Evolutionary conservation across 2,113 vertebrate genomes (phyloP).

Genomic region (Anarhynchus alexandrinus): DNA sequence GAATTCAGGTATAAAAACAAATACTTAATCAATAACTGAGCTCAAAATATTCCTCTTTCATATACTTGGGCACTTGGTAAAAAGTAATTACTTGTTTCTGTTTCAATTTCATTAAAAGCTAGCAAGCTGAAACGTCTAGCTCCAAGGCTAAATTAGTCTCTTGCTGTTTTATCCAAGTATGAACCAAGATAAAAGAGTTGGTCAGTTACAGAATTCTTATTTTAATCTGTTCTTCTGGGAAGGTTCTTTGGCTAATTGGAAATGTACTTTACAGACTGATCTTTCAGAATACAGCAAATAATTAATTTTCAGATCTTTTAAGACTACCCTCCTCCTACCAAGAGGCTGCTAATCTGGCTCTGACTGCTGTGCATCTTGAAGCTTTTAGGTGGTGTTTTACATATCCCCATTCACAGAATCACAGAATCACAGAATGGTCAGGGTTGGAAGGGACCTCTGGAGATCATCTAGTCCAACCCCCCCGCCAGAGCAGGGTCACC

Average conservation of each 20-base stretch:
- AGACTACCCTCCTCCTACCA: background rate
- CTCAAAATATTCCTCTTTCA: background rate
- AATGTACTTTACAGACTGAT: background rate
- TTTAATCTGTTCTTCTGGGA: constrained; percentile 35
- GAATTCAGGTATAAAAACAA: background rate
- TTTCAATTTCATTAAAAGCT: constrained; percentile 31
- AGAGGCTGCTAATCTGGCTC: background rate
- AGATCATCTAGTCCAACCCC: too few relatives aligned
- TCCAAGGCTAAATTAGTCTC: constrained; percentile 42
- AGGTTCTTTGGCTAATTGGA: constrained; percentile 29
- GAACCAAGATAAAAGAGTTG: constrained; percentile 12
- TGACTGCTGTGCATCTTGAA: background rate
- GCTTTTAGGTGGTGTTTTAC: background rate
- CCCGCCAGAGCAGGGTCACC: too few relatives aligned
- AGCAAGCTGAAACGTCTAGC: constrained; percentile 9
- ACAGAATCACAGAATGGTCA: too few relatives aligned
- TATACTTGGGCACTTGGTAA: background rate
- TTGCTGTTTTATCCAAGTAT: constrained; percentile 38
- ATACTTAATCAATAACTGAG: constrained; percentile 1
- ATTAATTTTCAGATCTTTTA: constrained; percentile 2
- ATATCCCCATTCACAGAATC: background rate
- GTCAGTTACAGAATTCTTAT: constrained; percentile 25
- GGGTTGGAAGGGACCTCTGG: too few relatives aligned
- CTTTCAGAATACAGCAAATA: constrained; percentile 12
- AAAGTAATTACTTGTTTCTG: constrained; percentile 35